Conservation (phyloP, 2,888 invertebrate genomes). For the Frankliniella intonsa region DNA sequence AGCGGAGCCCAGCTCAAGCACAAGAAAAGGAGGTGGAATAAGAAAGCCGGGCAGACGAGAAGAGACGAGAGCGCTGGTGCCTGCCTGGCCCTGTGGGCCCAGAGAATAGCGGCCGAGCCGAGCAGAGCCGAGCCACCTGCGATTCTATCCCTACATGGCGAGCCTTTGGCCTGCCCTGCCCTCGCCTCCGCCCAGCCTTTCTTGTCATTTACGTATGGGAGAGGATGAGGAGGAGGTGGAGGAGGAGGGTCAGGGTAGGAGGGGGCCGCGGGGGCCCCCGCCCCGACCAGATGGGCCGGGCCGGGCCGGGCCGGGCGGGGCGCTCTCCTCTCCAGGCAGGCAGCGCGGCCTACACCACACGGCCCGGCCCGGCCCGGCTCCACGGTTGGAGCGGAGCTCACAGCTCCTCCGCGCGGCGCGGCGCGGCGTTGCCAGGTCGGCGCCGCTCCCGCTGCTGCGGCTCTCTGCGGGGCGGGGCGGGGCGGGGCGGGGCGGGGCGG, state of each 20-base stretch:
- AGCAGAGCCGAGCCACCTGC: no score
- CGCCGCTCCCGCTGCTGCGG: neutral
- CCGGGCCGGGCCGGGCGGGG: neutral
- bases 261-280: neutral
- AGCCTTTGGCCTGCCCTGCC: neutral
- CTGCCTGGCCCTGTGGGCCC: no score
- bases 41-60: no score
- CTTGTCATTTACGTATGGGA: neutral
- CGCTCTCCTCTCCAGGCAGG: neutral
- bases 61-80: no score
- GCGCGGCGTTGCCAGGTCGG: conserved; percentile 4
- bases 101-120: no score
- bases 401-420: neutral
- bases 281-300: neutral
- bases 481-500: neutral
- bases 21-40: no score
- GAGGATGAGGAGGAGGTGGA: neutral
- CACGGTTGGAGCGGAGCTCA: neutral
- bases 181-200: neutral
- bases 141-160: no score
- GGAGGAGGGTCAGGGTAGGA: neutral
- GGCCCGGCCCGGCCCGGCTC: neutral
- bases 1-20: no score
- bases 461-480: neutral
- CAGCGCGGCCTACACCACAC: neutral